Percentiles rank a stretch among this genome's conserved stretches.
Conservation (phyloP, 2,888 invertebrate species). For the Pinctada fucata region DNA sequence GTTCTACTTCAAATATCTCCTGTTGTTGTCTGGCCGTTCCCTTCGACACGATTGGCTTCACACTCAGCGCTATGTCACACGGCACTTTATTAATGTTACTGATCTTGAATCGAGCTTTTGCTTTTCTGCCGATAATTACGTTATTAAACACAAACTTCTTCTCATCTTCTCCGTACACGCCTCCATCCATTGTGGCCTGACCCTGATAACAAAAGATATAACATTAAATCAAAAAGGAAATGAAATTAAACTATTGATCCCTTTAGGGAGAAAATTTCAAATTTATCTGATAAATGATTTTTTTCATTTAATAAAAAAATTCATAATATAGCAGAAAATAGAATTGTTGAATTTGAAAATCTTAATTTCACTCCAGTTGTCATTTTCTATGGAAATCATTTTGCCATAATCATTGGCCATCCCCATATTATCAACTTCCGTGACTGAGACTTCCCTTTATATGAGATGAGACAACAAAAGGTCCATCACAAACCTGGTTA, state of each 20-base stretch:
- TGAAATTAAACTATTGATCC: no score
- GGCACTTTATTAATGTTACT: conserved; percentile 76
- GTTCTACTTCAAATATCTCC: conserved; percentile 76
- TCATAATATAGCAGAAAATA: no score
- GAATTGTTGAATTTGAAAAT: no score
- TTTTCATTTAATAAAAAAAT: no score
- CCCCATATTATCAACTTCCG: no score
- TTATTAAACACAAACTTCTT: conserved; percentile 76
- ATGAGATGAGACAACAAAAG: no score
- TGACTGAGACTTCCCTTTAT: no score
- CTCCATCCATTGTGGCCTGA: conserved; percentile 64
- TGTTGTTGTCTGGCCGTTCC: conserved; percentile 60
- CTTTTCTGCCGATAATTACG: conserved; percentile 75
- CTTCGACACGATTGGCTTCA: conserved; percentile 67
- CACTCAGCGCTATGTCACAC: conserved; percentile 73
- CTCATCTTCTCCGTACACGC: conserved; percentile 76
- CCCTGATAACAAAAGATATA: conserved; percentile 5
- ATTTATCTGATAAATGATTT: no score
- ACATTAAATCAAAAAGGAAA: background rate
- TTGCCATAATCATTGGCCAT: no score
- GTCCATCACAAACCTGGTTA: conserved; percentile 58
- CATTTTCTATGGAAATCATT: no score
- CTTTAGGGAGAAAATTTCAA: no score
- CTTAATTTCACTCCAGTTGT: no score
- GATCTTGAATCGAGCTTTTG: conserved; percentile 76